A percentile compares a stretch with the other conserved stretches of the same genome.
Evolutionary conservation across 2,113 vertebrate species (phyloP).

Genomic region (Charina bottae): DNA sequence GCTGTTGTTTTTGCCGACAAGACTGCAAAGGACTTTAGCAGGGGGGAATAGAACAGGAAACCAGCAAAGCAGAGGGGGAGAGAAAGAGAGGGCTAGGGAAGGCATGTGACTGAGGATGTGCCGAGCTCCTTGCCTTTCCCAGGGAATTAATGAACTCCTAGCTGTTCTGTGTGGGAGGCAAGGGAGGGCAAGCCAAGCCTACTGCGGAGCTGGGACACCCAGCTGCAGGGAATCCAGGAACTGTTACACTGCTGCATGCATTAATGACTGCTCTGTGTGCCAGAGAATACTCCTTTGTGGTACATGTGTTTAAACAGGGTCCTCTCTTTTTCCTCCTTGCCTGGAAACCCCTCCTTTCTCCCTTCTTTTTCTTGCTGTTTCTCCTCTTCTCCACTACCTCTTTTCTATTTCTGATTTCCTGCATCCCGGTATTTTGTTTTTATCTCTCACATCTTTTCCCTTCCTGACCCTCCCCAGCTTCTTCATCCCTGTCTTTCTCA

Average conservation of each 20-base stretch:
- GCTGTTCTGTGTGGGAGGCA: conserved; percentile 9
- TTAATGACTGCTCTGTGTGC: conserved; percentile 22
- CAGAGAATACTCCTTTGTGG: conserved; percentile 28
- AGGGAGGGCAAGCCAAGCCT: not conserved
- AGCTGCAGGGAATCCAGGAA: conserved; percentile 41
- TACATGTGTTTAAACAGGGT: conserved; percentile 36
- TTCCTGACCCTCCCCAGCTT: not conserved
- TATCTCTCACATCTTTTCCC: not conserved
- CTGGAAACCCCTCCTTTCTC: not conserved
- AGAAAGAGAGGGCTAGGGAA: not conserved
- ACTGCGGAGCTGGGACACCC: conserved; percentile 40
- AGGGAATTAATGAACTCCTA: conserved; percentile 15
- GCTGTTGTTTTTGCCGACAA: too few relatives aligned
- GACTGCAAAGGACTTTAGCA: conserved; percentile 20
- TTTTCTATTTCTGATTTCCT: conserved; percentile 7
- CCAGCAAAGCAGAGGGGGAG: not conserved
- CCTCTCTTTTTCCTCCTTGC: conserved; percentile 48
- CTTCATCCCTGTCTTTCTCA: conserved; percentile 38
- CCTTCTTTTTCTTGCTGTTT: conserved; percentile 22
- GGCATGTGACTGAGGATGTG: conserved; percentile 9
- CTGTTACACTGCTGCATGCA: conserved; percentile 39
- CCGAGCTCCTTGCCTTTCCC: conserved; percentile 4
- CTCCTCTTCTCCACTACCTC: conserved; percentile 31
- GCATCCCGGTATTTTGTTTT: conserved; percentile 35
- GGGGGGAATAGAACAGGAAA: conserved; percentile 11